These are phyloP conservation scores for Apotomis betuletana DNA, from an alignment of 2,888 invertebrate genomes.

Conservation along the genomic window DNA sequence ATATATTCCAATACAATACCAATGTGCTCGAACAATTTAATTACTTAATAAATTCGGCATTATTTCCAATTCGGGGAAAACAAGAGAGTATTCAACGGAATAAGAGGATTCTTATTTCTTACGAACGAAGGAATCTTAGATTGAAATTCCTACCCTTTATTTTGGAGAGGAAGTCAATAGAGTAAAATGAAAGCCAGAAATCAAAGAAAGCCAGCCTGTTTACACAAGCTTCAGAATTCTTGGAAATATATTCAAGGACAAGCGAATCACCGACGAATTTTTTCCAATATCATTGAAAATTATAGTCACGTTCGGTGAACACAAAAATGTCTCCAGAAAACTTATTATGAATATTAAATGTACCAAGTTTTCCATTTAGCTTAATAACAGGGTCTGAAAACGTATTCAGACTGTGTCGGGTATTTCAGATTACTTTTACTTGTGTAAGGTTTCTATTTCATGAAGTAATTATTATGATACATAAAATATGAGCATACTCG, in stretches of 20 bases:
- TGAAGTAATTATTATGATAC: background rate
- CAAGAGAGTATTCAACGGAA: slow-evolving; percentile 31
- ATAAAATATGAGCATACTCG: background rate
- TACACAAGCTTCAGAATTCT: slow-evolving; percentile 52
- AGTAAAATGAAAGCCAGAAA: slow-evolving; percentile 66
- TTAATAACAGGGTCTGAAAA: background rate
- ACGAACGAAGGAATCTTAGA: slow-evolving; percentile 55
- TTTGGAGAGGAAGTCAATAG: slow-evolving; percentile 63
- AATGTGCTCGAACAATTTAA: slow-evolving; percentile 10
- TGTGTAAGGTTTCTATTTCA: background rate
- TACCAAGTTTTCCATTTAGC: background rate
- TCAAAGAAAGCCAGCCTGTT: slow-evolving; percentile 59
- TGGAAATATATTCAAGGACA: slow-evolving; percentile 42
- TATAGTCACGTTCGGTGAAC: slow-evolving; percentile 25
- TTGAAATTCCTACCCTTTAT: slow-evolving; percentile 70
- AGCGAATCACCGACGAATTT: slow-evolving; percentile 32
- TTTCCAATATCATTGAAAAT: slow-evolving; percentile 28
- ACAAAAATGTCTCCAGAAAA: slow-evolving; percentile 14
- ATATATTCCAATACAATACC: background rate
- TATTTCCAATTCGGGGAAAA: slow-evolving; percentile 17
- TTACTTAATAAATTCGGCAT: slow-evolving; percentile 18
- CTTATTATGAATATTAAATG: slow-evolving; percentile 7
- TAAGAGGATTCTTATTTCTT: slow-evolving; percentile 48
- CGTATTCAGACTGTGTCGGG: background rate
- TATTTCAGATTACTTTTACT: background rate